Evolutionary conservation across 1,140 invertebrate species (phyloP), one percentile per base, ranked within the genome.

Genomic region (Macrotrachela quadricornifera): DNA sequence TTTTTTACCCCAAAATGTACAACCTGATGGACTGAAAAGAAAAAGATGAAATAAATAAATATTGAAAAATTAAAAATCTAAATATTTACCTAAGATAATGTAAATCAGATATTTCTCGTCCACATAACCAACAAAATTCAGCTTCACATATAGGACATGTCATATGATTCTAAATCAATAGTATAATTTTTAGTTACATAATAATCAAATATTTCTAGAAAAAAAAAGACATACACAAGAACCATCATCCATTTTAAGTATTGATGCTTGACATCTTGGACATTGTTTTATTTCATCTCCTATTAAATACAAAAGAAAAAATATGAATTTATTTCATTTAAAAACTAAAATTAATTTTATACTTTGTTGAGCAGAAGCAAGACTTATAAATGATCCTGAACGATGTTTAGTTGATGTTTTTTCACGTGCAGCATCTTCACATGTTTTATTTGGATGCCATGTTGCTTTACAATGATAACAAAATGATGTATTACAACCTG

Each of bases 1-100:
- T 62, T 94, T 92, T 69, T 92, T 94, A 36, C 90, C 91, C 91
- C 90, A 96, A 72, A 95, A 96, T 18, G 90, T 96, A 68, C 91
- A 96, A 11, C 91, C 91, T 56, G 86, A 91, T 30, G 90, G 90
- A 73, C 86, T 92, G 8, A 8, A 30, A 30, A 30, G 8, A 30
- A 30, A 30, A 30, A 30, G 2, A 30, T 30, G 21, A n/a, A n/a
- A n/a, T n/a, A n/a, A 2, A 30, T 8, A 30, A 30, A 30, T 30
- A 30, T 30, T 30, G 2, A 30, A 30, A 30, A 4, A 4, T 4
- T 30, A 4, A 30, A 4, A 2, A 30, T 30, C 21, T n/a, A n/a
- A n/a, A n/a, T n/a, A 30, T 30, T 30, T 30, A 30, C 21, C 21
- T 30, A 18, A 91, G 74, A 72, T 92, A 95, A 73, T 96, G 90